Base-by-base conservation (phyloP, 2,888 invertebrate genomes). In the Cataglyphis cursor region DNA sequence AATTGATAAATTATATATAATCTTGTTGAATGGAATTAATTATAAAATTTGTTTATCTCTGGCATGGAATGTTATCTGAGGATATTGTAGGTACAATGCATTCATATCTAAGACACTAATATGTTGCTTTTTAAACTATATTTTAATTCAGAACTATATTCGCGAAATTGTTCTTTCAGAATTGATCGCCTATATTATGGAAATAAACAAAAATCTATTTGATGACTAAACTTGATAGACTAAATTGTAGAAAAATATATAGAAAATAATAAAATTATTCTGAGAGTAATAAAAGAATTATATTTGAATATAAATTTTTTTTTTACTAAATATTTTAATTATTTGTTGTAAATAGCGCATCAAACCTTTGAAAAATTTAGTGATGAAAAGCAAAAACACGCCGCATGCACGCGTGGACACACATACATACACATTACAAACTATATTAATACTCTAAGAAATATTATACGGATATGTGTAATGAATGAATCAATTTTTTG, bases 391-490 rank as follows among this genome's bases (percentile, higher is more conserved):
- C 24, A 70, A 70, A 59, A 51, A 51, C 8, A 51, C 51, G 51
- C 2, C 8, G 44, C 51, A 51, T 51, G 51, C 51, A 51, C 51
- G 51, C 51, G 6, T 35, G 51, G n/a, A n/a, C n/a, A 51, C n/a
- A 51, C 51, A 51, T 51, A n/a, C 51, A 51, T 51, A 51, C 18
- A 35, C n/a, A 31, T 72, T 70, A 31, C 4, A 18, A 44, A n/a
- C 18, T 57, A 44, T 70, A 57, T 51, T 81, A 83, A 65, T 74
- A 75, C 38, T 44, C 41, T 75, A 76, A 54, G 35, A 81, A 78
- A 82, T 81, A 74, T 35, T 62, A 76, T 64, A 73, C 54, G 85
- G 93, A 92, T 92, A 93, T 93, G 92, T 92, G 88, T 89, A 51
- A 51, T 51, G 51, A 51, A 51, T 84, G 84, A 88, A 87, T 91